Evolutionary conservation across 2,113 vertebrate genomes (phyloP).

Genomic region (Acanthochromis polyacanthus): DNA sequence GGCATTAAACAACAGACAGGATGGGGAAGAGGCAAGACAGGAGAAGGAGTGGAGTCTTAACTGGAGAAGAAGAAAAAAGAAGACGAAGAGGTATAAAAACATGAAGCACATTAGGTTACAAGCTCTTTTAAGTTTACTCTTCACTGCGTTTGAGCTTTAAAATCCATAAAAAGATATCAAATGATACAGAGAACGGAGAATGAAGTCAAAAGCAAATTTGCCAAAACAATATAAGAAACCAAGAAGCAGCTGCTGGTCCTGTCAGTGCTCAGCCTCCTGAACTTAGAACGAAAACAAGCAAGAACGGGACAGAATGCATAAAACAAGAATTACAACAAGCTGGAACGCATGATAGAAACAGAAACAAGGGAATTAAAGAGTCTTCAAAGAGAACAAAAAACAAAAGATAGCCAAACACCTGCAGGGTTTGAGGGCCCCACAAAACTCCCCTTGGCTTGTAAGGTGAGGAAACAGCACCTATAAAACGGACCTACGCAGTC

Average conservation of each 20-base stretch:
- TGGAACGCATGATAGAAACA: constrained; percentile 27
- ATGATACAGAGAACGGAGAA: not conserved
- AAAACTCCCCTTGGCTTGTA: constrained; percentile 42
- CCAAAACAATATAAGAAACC: not conserved
- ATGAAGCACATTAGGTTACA: not conserved
- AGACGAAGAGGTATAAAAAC: constrained; percentile 2
- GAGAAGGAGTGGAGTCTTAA: not conserved
- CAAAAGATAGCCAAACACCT: constrained; percentile 23
- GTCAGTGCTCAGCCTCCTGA: no score
- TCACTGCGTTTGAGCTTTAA: not conserved
- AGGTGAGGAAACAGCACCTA: constrained; percentile 52
- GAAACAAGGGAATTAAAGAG: constrained; percentile 34
- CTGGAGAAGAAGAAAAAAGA: not conserved
- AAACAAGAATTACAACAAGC: constrained; percentile 35
- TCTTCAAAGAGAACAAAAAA: constrained; percentile 29
- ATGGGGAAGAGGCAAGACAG: constrained; percentile 1
- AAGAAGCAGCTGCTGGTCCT: not conserved
- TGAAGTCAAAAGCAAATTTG: not conserved
- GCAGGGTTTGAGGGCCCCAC: constrained; percentile 26
- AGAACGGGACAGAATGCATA: constrained; percentile 16
- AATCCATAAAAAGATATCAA: no score
- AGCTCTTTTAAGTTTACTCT: no score
- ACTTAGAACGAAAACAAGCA: constrained; percentile 1
- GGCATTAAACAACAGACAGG: constrained; percentile 28
- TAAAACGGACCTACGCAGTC: not conserved